These are phyloP conservation scores for Propithecus perrieri DNA, from an alignment of 2,797 vertebrate genomes.

Conservation along the genomic window DNA sequence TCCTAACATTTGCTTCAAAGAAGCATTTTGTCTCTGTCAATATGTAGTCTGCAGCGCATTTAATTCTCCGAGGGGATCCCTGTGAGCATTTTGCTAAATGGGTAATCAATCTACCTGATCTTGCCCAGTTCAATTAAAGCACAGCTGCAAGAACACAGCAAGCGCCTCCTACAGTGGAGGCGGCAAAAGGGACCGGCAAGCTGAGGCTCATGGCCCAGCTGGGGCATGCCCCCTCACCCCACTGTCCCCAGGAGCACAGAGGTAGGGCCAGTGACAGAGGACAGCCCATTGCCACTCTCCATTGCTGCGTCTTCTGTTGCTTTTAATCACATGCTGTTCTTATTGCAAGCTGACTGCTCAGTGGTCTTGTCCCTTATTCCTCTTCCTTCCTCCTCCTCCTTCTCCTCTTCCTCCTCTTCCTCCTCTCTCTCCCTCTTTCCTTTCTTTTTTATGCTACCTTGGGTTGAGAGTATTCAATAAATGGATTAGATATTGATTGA, in stretches of 20 bases:
- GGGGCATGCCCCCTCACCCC: not conserved
- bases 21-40: slow-evolving; percentile 59
- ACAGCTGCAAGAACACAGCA: not conserved
- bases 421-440: accelerated
- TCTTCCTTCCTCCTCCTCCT: not conserved
- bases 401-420: not conserved
- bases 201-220: too few species aligned
- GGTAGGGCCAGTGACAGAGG: not conserved
- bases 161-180: not conserved
- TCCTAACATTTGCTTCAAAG: slow-evolving; percentile 58
- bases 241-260: not conserved
- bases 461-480: not conserved
- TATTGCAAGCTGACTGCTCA: not conserved
- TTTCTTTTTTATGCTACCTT: not conserved
- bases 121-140: slow-evolving; percentile 31
- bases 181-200: not conserved
- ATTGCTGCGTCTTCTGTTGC: not conserved
- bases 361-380: not conserved
- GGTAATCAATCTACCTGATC: slow-evolving; percentile 47
- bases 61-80: slow-evolving; percentile 62
- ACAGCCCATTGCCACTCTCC: not conserved
- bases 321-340: not conserved
- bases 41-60: slow-evolving; percentile 27
- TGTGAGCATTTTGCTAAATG: slow-evolving; percentile 49
- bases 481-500: not conserved